These are phyloP conservation scores for Lutraria rhynchaena DNA, from an alignment of 1,140 invertebrate species.

Conservation along the genomic window DNA sequence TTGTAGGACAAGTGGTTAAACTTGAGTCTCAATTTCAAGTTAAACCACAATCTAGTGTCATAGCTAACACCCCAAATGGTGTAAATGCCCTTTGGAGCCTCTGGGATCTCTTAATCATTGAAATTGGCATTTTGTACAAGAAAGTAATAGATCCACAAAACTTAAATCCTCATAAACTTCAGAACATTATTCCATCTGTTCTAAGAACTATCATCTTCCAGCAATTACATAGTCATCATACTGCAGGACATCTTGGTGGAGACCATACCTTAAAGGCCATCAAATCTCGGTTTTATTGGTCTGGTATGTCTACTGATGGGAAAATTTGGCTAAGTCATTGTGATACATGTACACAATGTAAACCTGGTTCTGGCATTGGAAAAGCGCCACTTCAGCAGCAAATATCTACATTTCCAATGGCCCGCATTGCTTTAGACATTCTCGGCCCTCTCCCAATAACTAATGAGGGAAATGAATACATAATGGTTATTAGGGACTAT, in stretches of 20 bases:
- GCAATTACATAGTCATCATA: slow-evolving; percentile 3
- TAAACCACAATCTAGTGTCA: no score
- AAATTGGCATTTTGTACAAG: not conserved
- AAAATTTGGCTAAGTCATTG: slow-evolving; percentile 23
- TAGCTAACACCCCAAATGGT: not conserved
- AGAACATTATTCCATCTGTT: not conserved
- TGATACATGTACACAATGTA: slow-evolving; percentile 35
- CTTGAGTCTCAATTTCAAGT: no score
- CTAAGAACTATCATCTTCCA: not conserved
- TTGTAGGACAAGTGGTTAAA: no score
- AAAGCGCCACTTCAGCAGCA: slow-evolving; percentile 29
- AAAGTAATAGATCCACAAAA: not conserved
- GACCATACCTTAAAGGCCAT: slow-evolving; percentile 18
- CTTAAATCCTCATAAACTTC: not conserved
- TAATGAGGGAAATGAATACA: slow-evolving; percentile 62
- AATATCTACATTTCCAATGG: not conserved
- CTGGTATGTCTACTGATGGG: slow-evolving; percentile 12
- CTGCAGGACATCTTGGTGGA: slow-evolving; percentile 24
- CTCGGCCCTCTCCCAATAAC: slow-evolving; percentile 30
- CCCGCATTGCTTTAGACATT: slow-evolving; percentile 53
- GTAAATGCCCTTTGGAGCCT: not conserved
- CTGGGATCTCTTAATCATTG: not conserved
- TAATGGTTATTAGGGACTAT: slow-evolving; percentile 71
- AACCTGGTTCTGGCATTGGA: slow-evolving; percentile 18
- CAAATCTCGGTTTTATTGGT: slow-evolving; percentile 37